Evolutionary conservation across 2,113 vertebrate species (phyloP), one percentile per base, ranked within the genome.

Genomic region (Hipposideros armiger): DNA sequence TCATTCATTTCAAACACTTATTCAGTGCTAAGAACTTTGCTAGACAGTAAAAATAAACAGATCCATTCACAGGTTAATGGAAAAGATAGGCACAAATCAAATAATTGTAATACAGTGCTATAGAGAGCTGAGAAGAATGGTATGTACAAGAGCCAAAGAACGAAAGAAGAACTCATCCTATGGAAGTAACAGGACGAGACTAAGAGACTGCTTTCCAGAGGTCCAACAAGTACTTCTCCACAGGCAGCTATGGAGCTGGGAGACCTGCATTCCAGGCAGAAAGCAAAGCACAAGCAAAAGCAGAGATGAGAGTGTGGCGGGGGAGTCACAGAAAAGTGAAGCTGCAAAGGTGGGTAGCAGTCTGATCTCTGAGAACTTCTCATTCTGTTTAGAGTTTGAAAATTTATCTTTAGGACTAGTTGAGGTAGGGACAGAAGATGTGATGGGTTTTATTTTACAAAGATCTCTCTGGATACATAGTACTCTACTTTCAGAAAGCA

Each of bases 11-110:
- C 32, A 82, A 87, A 70, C 50, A 73, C 11, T 76, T 58, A 93
- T 20, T 60, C 77, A 47, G n/a, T n/a, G 32, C 58, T 54, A 47
- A 32, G 30, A 89, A 80, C 54, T 81, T 32, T 64, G 4, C 73
- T 47, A 81, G 77, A 28, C 58, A 84, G 70, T 91, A 62, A 91
- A 87, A 80, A 58, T 62, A 84, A 91, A 87, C 47, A 83, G 83
- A 96, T 58, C 15, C 22, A 92, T 60, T 84, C 52, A 95, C 24
- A 90, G 24, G 20, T 26, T 56, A 84, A 62, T 52, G 9, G 36
- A 50, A 83, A 87, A 69, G 17, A 54, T 1, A 76, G 32, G 13
- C 22, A 58, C 11, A 83, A 81, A 84, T 77, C 91, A 91, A 81
- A 72, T 70, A 73, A 66, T 7, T 84, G 16, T 14, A 45, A 84